phyloP scores from a whole-genome alignment of 2,797 vertebrate species.

The Picus viridis region DNA sequence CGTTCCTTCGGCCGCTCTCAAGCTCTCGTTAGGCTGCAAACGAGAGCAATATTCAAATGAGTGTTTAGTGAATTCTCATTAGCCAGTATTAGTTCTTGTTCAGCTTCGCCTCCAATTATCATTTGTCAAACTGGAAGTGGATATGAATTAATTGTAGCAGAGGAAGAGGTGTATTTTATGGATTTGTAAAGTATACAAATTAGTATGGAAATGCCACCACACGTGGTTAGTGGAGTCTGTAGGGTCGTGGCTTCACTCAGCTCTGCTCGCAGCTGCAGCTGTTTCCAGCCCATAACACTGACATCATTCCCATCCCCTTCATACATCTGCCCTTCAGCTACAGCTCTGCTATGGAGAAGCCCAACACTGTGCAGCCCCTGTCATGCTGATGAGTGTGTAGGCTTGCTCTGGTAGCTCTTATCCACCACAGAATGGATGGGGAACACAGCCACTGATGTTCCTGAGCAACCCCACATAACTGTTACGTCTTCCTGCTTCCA shows the following conservation, averaged over 20 bases:
- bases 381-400: fast-evolving
- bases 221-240: fast-evolving
- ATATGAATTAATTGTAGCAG: not conserved
- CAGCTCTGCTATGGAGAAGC: fast-evolving
- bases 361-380: not conserved
- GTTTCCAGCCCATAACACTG: fast-evolving
- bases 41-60: not conserved
- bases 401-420: not conserved
- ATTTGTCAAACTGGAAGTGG: not conserved
- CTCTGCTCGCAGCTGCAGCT: not conserved
- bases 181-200: not conserved
- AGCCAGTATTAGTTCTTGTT: not conserved
- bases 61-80: not conserved
- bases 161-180: not conserved
- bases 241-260: fast-evolving
- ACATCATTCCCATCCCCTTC: not conserved
- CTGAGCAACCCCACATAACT: not conserved
- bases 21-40: not conserved
- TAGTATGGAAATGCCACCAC: not conserved
- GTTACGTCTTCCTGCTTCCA: not conserved
- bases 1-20: not conserved
- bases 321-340: not conserved
- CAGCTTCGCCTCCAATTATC: not conserved
- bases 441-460: not conserved
- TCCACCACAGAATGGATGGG: not conserved